Evolutionary conservation across 2,797 vertebrate genomes (phyloP), one percentile per base, ranked within the genome.

Genomic region (Euphonia xanthogaster): DNA sequence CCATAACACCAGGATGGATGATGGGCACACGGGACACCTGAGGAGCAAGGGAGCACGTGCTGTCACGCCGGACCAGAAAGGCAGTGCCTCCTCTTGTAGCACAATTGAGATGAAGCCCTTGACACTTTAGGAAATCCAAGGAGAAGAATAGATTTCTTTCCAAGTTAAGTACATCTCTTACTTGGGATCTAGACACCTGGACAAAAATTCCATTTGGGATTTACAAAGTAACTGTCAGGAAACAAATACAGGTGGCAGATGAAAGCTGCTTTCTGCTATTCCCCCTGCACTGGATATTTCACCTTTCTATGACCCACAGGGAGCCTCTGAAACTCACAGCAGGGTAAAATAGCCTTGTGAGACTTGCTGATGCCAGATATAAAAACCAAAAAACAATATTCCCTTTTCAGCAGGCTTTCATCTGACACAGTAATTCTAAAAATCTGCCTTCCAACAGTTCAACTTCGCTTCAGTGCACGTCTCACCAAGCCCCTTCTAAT

Each of bases 11-110:
- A 2, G 25, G 12, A n/a, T 2, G 1, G 67, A 17, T 2, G 28
- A 68, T 8, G 66, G 33, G 16, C 45, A 42, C 3, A 2, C 2
- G 6, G 42, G 27, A 71, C 44, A 25, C 1, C 0, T 0, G 0
- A 78, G 35, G 27, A 81, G 20, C 15, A 19, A 40, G 47, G 45
- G 14, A 54, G 47, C 42, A 44, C 0, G 0, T 2, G 10, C n/a
- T 63, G 42, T 20, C 6, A 2, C 10, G 3, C 31, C 47, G 54
- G 50, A n/a, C 8, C 42, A 45, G 22, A 55, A 61, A 87, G 11
- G 12, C 39, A 57, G 7, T 7, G 20, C 48, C 33, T 79, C 35
- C 39, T 37, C 54, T 14, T 2, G 1, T n/a, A 27, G 10, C 14
- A 40, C 0, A 0, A 13, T 37, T 61, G 27, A 57, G 16, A 55